Base-by-base conservation (phyloP, 2,797 vertebrate species). In the Menidia menidia region DNA sequence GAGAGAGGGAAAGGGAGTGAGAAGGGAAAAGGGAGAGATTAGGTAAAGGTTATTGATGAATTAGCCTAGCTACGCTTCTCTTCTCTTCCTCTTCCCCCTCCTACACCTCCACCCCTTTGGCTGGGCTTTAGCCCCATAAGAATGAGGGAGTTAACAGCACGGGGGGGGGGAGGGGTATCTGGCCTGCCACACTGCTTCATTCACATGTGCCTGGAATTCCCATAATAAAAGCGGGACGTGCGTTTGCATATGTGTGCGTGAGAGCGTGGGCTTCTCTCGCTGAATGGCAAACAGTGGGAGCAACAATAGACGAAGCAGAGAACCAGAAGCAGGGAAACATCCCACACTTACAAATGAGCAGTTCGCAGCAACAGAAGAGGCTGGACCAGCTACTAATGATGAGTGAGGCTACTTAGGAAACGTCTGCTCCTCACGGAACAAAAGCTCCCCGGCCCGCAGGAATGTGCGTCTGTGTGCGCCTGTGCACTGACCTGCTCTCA, bases 11-110 rank as follows among this genome's bases (percentile, higher is more conserved):
- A 66, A 82, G 83, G 71, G 69, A 81, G 74, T 45, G 77, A 74
- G 80, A 89, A 84, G 68, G 57, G 61, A 84, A 82, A 78, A 78
- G 72, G 81, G 88, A 89, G 92, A 91, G 93, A 93, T 94, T 94
- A 94, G 88, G 89, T 91, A 87, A 92, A 93, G 91, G 93, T 93
- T 92, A 93, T 87, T 93, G 93, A 94, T 88, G 92, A 95, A 95
- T 92, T 93, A 93, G 89, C 86, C 89, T 64, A 83, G 88, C 89
- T 87, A 85, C 82, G 84, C 81, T 85, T 78, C 81, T 84, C 80
- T 71, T 77, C 85, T 71, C 74, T 83, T 71, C 73, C 74, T 77
- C 25, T 66, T 68, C 8, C 65, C 64, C 48, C 69, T 54, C 60
- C 35, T 45, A 31, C 43, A 63, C 59, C 31, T 25, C 59, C 33